phyloP scores from a whole-genome alignment of 2,113 vertebrate species.

The Microtus montanus region DNA sequence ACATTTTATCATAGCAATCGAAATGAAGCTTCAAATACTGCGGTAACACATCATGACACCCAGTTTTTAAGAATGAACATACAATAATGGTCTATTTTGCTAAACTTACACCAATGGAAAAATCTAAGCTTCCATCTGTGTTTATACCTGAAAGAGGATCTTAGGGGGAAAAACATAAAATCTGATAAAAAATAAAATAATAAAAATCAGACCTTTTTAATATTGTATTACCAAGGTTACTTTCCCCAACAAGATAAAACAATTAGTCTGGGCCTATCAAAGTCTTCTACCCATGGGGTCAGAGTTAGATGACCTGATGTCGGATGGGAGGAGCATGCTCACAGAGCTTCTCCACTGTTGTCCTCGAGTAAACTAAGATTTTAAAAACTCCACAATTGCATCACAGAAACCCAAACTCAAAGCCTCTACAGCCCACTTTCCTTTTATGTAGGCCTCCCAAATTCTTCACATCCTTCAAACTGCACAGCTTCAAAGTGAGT shows the following conservation, averaged over 20 bases:
- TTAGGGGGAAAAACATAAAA: neutral
- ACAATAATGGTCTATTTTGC: neutral
- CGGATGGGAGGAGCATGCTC: rapidly evolving
- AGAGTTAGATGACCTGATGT: neutral
- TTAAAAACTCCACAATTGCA: neutral
- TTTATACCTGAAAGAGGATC: neutral
- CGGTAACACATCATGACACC: neutral
- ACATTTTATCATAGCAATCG: neutral
- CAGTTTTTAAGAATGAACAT: neutral
- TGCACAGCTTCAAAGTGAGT: neutral
- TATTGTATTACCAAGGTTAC: neutral
- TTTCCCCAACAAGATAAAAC: neutral
- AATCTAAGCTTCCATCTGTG: neutral
- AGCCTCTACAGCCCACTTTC: neutral
- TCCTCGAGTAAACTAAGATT: neutral
- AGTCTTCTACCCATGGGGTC: no score
- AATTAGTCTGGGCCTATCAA: neutral
- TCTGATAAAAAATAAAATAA: neutral
- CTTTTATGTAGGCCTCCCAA: neutral
- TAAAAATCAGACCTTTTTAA: neutral
- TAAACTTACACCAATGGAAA: neutral
- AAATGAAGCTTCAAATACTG: neutral
- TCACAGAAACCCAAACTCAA: neutral
- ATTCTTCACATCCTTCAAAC: no score
- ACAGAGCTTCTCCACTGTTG: neutral